Evolutionary conservation across 2,113 vertebrate species (phyloP).

Genomic region (Brachypodius melanocephalos): DNA sequence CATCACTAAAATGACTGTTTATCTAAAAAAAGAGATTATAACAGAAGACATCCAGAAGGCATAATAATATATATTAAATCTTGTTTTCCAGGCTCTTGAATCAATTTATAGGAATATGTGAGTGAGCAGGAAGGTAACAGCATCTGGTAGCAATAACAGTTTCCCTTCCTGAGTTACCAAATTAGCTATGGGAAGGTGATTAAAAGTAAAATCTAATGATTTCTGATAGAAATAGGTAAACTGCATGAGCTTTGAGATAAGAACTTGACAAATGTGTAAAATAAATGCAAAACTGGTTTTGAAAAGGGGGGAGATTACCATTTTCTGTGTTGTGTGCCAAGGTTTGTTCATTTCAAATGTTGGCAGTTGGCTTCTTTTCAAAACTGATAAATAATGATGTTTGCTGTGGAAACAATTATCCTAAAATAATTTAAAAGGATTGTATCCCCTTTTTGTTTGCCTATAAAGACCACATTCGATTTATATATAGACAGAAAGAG

Average conservation of each 20-base stretch:
- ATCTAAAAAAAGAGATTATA: neutral
- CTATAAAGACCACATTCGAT: slow-evolving; percentile 59
- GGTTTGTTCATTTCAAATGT: slow-evolving; percentile 57
- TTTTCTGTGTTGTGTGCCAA: slow-evolving; percentile 49
- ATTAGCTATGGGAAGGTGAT: slow-evolving; percentile 38
- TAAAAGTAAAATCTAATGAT: slow-evolving; percentile 42
- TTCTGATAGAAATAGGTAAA: slow-evolving; percentile 49
- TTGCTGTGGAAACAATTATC: slow-evolving; percentile 66
- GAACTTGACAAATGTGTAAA: slow-evolving; percentile 55
- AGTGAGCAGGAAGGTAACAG: slow-evolving; percentile 44
- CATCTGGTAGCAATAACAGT: slow-evolving; percentile 54
- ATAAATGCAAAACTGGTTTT: slow-evolving; percentile 49
- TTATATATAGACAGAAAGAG: slow-evolving; percentile 48
- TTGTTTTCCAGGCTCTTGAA: slow-evolving; percentile 10
- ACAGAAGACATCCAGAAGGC: slow-evolving; percentile 4
- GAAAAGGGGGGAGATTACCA: slow-evolving; percentile 18
- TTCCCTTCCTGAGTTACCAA: slow-evolving; percentile 53
- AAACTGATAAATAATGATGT: slow-evolving; percentile 68
- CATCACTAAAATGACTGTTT: neutral
- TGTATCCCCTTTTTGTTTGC: slow-evolving; percentile 61
- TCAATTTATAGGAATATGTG: neutral
- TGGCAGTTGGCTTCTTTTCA: slow-evolving; percentile 58
- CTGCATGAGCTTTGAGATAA: slow-evolving; percentile 52
- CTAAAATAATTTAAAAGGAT: slow-evolving; percentile 63
- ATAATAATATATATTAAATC: neutral